Evolutionary conservation across 2,797 vertebrate genomes (phyloP), one percentile per base, ranked within the genome.

Genomic region (Microchirus variegatus): DNA sequence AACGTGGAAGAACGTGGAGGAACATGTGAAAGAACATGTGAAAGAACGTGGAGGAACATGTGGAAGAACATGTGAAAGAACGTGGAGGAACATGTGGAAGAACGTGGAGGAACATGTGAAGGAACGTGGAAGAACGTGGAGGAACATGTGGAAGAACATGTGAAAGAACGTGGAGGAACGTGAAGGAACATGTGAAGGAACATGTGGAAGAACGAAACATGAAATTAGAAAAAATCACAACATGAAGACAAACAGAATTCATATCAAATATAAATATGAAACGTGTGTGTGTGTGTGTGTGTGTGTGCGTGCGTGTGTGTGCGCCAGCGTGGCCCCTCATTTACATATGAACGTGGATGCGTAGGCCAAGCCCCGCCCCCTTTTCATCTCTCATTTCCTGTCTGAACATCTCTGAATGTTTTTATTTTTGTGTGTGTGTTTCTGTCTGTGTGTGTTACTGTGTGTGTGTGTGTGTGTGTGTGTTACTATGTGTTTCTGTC

Each of bases 281-380:
- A n/a, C n/a, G n/a, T n/a, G n/a, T n/a, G n/a, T n/a, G n/a, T n/a
- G n/a, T n/a, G n/a, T n/a, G n/a, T n/a, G n/a, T n/a, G n/a, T 31
- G 31, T 31, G 31, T 31, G 31, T 22, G 22, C 5, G 19, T 22
- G 19, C 4, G 19, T 22, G 22, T 17, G 26, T 66, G 54, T 67
- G 61, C 59, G 63, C 76, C 59, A 91, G 91, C 90, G 87, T 90
- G 89, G 87, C 93, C 93, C 75, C 88, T 93, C 93, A 98, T 98
- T 96, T 96, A 93, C 96, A 98, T 97, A 93, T 92, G 93, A 96
- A 96, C 95, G 94, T 93, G 90, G 76, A 85, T 91, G 92, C 89
- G 92, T 91, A 89, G 59, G 75, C 88, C 78, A 84, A 93, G 91
- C 91, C 87, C 93, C 70, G 72, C 78, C 83, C 93, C 94, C 89